Base-by-base conservation (phyloP, 2,113 vertebrate genomes). In the Oreochromis tanganicae region DNA sequence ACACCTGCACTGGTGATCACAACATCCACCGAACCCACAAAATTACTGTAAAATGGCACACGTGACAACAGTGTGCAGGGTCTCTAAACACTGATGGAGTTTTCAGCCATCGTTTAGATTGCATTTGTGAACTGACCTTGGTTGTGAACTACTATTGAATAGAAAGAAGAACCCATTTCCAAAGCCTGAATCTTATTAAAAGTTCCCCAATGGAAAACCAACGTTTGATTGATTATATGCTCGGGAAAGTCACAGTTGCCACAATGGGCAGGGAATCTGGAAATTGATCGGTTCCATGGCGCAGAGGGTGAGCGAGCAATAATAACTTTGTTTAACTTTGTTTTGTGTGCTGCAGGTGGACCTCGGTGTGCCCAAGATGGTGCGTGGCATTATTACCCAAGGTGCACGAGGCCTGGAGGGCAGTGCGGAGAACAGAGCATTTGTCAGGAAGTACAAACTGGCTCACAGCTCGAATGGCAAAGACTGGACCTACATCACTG, bases 401-500 rank as follows among this genome's bases (percentile, higher is more conserved):
- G 99, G 99, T 21, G 98, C 98, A 46, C 96, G 98, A 0, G 98
- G 98, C 50, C 97, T 98, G 50, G 98, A 99, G 87, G 98, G 98
- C 59, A 96, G 98, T 0, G 96, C 97, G 0, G 99, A 99, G 90
- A 98, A 98, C 91, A 96, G 98, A 55, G 98, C 98, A 0, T 99
- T 99, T 4, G 99, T 99, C 82, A 96, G 98, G 93, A 99, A 98
- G 92, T 99, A 99, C 95, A 98, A 98, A 85, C 96, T 99, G 87
- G 96, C 98, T 2, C 97, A 99, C 96, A 99, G 99, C 95, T 94
- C 98, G 92, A 98, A 96, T 1, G 97, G 98, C 91, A 97, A 97
- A 91, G 98, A 99, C 88, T 99, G 98, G 98, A 97, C 96, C 11
- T 97, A 96, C 87, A 96, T 99, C 92, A 97, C 95, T 19, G 99